Conservation (phyloP, 2,797 vertebrate species). For the Pipistrellus kuhlii region DNA sequence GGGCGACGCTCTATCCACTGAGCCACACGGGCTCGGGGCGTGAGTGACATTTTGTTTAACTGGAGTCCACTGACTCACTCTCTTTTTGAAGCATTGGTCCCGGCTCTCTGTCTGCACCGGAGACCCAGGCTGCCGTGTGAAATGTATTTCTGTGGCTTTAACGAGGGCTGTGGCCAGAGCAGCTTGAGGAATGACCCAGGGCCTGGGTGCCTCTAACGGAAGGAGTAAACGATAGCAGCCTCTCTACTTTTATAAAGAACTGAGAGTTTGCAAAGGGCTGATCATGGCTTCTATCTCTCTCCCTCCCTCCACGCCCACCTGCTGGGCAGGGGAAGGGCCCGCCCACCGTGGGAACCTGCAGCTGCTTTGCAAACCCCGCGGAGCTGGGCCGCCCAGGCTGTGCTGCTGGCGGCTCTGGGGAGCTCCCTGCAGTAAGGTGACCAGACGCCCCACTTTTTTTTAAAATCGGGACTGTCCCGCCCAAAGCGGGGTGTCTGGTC, state of each 20-base stretch:
- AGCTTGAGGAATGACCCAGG: background rate
- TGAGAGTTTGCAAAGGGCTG: background rate
- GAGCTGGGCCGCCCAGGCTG: background rate
- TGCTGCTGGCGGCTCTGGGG: fast-evolving
- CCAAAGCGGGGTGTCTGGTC: no score
- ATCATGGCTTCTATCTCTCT: fast-evolving
- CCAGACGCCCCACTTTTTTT: no score
- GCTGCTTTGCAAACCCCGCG: background rate
- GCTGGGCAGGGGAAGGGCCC: background rate
- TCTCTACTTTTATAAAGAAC: no score
- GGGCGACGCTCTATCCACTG: background rate
- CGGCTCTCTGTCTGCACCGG: no score
- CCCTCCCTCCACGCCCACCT: background rate
- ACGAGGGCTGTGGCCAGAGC: background rate
- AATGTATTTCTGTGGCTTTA: background rate
- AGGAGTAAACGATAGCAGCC: no score
- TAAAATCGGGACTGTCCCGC: no score
- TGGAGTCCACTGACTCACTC: background rate
- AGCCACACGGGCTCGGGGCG: background rate
- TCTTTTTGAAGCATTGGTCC: background rate
- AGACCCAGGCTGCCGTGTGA: background rate
- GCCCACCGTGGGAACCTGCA: fast-evolving
- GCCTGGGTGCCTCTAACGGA: no score
- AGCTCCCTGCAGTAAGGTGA: background rate
- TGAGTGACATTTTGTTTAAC: background rate